Conservation (phyloP, 2,113 vertebrate genomes). For the Petaurus breviceps region DNA sequence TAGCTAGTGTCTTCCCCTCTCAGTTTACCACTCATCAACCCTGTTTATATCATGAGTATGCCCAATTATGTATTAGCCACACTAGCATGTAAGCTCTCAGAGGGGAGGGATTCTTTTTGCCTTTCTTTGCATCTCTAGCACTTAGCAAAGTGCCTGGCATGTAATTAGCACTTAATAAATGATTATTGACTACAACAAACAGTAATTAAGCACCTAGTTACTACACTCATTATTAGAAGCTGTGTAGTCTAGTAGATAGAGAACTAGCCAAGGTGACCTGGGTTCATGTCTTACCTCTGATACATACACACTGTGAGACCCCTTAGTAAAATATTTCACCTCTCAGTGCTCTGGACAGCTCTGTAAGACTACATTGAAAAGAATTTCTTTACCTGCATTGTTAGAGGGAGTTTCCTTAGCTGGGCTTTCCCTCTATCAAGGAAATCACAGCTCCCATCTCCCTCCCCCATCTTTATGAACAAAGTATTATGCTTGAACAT, state of each 20-base stretch:
- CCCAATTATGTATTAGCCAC: background rate
- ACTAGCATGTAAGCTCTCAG: background rate
- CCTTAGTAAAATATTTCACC: background rate
- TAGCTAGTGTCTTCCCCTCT: background rate
- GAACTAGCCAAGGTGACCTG: background rate
- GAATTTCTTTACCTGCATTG: background rate
- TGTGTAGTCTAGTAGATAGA: too few relatives aligned
- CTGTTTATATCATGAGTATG: background rate
- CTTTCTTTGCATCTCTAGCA: background rate
- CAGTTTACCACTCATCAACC: background rate
- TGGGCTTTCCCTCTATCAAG: background rate
- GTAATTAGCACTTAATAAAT: background rate
- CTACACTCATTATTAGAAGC: background rate
- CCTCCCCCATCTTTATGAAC: background rate
- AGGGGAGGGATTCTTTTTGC: background rate
- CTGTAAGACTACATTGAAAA: background rate
- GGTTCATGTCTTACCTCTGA: background rate
- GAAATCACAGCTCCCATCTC: background rate
- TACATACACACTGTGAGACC: background rate
- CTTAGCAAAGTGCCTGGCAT: background rate
- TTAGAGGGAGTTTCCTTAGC: background rate
- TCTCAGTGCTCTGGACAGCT: too few relatives aligned
- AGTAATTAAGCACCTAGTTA: background rate
- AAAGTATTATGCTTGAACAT: background rate
- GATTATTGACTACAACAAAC: background rate